A percentile compares a stretch with the other conserved stretches of the same genome.
phyloP scores from a whole-genome alignment of 1,140 invertebrate species.

The Drosophila insularis region DNA sequence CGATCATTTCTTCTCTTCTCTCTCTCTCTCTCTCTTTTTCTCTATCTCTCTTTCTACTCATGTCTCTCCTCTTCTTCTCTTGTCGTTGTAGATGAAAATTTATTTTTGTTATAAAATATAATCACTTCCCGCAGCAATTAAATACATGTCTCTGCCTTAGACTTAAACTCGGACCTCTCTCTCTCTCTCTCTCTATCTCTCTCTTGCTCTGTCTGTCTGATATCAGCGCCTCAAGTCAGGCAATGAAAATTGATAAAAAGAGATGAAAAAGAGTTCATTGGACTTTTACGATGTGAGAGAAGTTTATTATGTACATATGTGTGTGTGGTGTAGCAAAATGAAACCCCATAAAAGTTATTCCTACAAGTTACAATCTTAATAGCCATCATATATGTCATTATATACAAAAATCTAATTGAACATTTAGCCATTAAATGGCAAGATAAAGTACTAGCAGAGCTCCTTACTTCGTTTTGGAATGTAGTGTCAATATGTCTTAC shows the following conservation, averaged over 20 bases:
- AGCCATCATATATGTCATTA: neutral
- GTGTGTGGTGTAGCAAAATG: neutral
- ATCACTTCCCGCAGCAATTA: conserved; percentile 69
- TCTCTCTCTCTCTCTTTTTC: neutral
- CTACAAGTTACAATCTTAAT: neutral
- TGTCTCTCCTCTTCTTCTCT: neutral
- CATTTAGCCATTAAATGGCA: neutral
- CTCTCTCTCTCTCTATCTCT: conserved; percentile 12
- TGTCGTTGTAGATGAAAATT: conserved; percentile 52
- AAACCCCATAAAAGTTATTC: neutral
- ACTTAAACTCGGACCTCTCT: neutral
- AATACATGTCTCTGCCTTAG: conserved; percentile 37
- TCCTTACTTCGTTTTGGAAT: neutral
- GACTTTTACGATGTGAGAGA: conserved; percentile 15
- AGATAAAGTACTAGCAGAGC: neutral
- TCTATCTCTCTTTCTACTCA: neutral
- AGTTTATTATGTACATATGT: neutral
- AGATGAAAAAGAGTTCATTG: conserved; percentile 49
- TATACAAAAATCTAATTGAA: neutral
- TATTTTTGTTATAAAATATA: conserved; percentile 71
- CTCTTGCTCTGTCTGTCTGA: conserved; percentile 14
- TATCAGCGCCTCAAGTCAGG: conserved; percentile 45
- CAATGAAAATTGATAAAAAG: conserved; percentile 41
- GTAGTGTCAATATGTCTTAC: no score
- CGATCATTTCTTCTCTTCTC: conserved; percentile 7